Evolutionary conservation across 2,113 vertebrate species (phyloP), one percentile per base, ranked within the genome.

Genomic region (Rhea pennata): DNA sequence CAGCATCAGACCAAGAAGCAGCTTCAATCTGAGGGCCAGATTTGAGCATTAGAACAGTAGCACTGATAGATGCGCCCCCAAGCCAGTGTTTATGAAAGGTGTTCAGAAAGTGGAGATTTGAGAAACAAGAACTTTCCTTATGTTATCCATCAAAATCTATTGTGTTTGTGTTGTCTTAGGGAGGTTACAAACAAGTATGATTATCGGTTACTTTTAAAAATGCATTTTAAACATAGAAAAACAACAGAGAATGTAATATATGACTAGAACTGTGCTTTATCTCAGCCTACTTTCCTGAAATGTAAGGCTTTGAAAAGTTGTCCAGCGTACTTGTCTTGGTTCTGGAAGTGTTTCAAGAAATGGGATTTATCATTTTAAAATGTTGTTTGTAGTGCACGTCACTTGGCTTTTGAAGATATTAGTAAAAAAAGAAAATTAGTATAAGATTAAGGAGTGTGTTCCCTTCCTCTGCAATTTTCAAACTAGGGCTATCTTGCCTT

Each of bases 271-370:
- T 15, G 8, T 65, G 15, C 48, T 75, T 42, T 76, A 67, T 8
- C 33, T 59, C 2, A 50, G 14, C 12, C 6, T 78, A 5, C 0
- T 0, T 80, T 3, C 1, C 21, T 88, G 31, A 67, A 0, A 0
- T 27, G 36, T 4, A 86, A 71, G 46, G 5, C 8, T 70, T 84
- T 88, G 46, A 39, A 46, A 85, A 66, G 6, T 1, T 44, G 27
- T 36, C 12, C 26, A 51, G 33, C 51, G 10, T 27, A 53, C 16
- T 19, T 73, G 33, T 74, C 40, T 53, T 75, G 12, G 20, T 67
- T 70, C 13, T 23, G 6, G 0, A 3, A 2, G 5, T 33, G 10
- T 86, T 87, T 61, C 40, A 65, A 53, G 22, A 16, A 69, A 46
- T 62, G 27, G 10, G 26, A 36, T 76, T 87, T 71, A 31, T 46